Percentiles rank a stretch among this genome's conserved stretches.
Evolutionary conservation across 2,888 invertebrate species (phyloP).

Genomic region (Leptinotarsa tumamoca): DNA sequence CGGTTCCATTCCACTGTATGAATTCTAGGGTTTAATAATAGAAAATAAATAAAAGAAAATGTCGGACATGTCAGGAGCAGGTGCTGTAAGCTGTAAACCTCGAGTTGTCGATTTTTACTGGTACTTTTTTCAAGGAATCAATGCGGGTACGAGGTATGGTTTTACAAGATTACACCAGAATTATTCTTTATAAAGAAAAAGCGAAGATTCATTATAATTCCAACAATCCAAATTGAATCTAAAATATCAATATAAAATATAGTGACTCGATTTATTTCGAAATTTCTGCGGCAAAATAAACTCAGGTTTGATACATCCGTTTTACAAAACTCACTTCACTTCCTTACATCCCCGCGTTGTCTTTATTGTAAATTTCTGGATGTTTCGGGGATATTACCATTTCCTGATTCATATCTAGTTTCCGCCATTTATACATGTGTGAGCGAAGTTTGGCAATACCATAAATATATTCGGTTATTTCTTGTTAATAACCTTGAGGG

Average conservation of each 20-base stretch:
- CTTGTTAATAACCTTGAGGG: slow-evolving; percentile 4
- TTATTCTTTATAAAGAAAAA: background rate
- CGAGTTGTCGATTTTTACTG: background rate
- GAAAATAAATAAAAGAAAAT: background rate
- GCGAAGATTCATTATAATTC: too few species aligned
- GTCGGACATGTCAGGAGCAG: background rate
- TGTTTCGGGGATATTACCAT: background rate
- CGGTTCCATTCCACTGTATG: too few species aligned
- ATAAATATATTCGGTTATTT: slow-evolving; percentile 3
- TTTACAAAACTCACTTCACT: background rate
- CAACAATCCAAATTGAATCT: background rate
- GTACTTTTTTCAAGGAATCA: background rate
- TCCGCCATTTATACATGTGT: slow-evolving; percentile 1
- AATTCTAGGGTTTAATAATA: background rate
- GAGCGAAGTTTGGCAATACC: slow-evolving; percentile 10
- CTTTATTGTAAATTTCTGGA: background rate
- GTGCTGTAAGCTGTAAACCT: background rate
- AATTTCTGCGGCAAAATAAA: too few species aligned
- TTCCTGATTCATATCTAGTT: slow-evolving; percentile 13
- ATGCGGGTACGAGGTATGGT: slow-evolving; percentile 3
- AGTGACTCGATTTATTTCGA: too few species aligned
- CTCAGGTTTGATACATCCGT: background rate
- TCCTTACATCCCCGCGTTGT: background rate
- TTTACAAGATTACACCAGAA: background rate
- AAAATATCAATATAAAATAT: too few species aligned